Base-by-base conservation (phyloP, 2,113 vertebrate genomes). In the Malurus cyaneus region DNA sequence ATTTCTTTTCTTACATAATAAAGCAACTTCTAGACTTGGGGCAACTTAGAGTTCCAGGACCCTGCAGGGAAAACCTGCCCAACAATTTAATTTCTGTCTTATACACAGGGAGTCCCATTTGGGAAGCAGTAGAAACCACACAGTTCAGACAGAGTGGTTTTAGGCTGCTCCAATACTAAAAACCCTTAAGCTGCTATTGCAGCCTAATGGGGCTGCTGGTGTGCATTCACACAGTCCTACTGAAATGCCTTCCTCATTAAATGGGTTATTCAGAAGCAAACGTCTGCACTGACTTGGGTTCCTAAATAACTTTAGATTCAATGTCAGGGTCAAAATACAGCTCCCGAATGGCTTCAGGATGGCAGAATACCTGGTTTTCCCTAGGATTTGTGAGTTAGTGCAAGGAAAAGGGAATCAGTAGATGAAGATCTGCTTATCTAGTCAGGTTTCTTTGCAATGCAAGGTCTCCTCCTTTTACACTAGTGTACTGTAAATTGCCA, bases 241-340 rank as follows among this genome's bases (percentile, higher is more conserved):
- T 46, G 66, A 91, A 92, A 85, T 79, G 66, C 91, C 64, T 69
- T 92, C 60, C 69, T 92, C 80, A 56, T 73, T 83, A 74, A 42
- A 56, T 4, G 31, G 59, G n/a, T 65, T 88, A 59, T 66, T 92
- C 61, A 81, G 74, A 54, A 79, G 44, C 52, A 14, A 61, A 31
- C 50, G 12, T 57, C 69, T 67, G 25, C 44, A 34, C 52, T 52
- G 61, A 25, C 47, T 91, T 80, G 3, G 0, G 26, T 49, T 84
- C 87, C 86, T 80, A 66, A 71, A 71, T 49, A 91, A 74, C 57
- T 72, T 80, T 49, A 81, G 12, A 72, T 59, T 53, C 78, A 89
- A 88, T 23, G 65, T 85, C 81, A 92, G 81, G 59, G 67, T 92
- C 14, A 18, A 61, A 89, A 71, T 2, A 13, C 12, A 62, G 52